Percentiles rank a stretch among this genome's conserved stretches.
phyloP scores from a whole-genome alignment of 92 coral and sea anemone genomes.

The Paramuricea clavata region DNA sequence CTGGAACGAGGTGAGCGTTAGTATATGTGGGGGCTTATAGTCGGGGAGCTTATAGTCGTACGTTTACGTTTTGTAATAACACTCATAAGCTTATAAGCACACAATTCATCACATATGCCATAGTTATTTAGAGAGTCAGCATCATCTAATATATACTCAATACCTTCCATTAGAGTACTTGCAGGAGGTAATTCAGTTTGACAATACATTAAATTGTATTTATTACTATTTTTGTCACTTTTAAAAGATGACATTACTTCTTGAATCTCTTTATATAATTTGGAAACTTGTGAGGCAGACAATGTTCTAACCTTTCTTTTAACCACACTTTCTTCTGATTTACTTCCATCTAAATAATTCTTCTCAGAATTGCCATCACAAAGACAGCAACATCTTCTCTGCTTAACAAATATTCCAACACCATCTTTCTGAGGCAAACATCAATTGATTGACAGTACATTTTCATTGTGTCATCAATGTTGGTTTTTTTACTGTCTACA shows the following conservation, averaged over 20 bases:
- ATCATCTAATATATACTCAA: not conserved
- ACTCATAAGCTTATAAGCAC: not conserved
- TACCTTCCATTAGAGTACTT: not conserved
- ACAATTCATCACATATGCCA: not conserved
- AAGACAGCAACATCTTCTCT: constrained; percentile 26
- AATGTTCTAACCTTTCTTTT: constrained; percentile 3
- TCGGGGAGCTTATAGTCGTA: no score
- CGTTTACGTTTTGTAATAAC: no score
- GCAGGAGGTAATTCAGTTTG: not conserved
- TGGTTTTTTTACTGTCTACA: constrained; percentile 33
- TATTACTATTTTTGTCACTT: not conserved
- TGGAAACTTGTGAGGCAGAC: not conserved
- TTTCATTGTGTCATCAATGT: constrained; percentile 57
- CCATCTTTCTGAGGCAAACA: constrained; percentile 26
- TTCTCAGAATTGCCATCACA: not conserved
- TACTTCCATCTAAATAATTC: not conserved
- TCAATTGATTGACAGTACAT: not conserved
- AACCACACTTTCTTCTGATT: not conserved
- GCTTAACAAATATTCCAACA: constrained; percentile 17
- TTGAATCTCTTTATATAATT: not conserved
- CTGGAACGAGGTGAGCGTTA: no score
- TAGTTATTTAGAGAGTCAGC: not conserved
- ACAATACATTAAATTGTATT: not conserved
- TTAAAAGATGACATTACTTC: not conserved
- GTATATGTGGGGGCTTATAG: no score